Percentiles rank a stretch among this genome's conserved stretches.
Evolutionary conservation across 2,113 vertebrate species (phyloP).

Genomic region (Hystrix brachyura): DNA sequence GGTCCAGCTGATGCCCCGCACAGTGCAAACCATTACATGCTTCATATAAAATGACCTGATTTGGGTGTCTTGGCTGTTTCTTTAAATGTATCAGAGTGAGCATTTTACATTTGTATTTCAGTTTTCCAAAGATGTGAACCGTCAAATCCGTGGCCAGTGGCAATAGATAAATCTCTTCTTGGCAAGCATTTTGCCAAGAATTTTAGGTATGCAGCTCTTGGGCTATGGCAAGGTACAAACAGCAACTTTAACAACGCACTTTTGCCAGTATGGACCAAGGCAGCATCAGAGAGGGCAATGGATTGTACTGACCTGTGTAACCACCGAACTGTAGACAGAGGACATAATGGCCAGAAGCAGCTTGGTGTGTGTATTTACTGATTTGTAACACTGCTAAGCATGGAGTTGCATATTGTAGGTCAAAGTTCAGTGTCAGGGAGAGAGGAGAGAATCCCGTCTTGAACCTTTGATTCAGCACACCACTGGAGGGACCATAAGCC

Average conservation of each 20-base stretch:
- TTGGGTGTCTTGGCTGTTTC: background rate
- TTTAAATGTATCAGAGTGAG: background rate
- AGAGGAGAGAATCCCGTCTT: slow-evolving; percentile 16
- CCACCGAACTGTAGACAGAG: background rate
- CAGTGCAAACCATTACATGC: background rate
- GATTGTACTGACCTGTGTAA: slow-evolving; percentile 11
- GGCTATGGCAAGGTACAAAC: background rate
- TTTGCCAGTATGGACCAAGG: background rate
- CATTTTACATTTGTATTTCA: background rate
- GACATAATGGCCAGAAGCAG: slow-evolving; percentile 43
- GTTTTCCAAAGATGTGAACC: background rate
- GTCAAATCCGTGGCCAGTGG: background rate
- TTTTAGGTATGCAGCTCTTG: background rate
- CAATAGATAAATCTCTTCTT: background rate
- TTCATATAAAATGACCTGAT: slow-evolving; percentile 14
- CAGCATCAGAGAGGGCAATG: background rate
- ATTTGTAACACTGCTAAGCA: slow-evolving; percentile 62
- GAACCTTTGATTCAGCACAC: slow-evolving; percentile 21
- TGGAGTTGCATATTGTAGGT: slow-evolving; percentile 65
- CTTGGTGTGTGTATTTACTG: slow-evolving; percentile 58
- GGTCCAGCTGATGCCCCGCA: slow-evolving; percentile 79
- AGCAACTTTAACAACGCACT: background rate
- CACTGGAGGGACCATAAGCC: slow-evolving; percentile 32
- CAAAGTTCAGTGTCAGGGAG: slow-evolving; percentile 66
- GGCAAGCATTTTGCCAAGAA: background rate